Conservation (phyloP, 2,797 vertebrate species). For the Ceryle rudis region DNA sequence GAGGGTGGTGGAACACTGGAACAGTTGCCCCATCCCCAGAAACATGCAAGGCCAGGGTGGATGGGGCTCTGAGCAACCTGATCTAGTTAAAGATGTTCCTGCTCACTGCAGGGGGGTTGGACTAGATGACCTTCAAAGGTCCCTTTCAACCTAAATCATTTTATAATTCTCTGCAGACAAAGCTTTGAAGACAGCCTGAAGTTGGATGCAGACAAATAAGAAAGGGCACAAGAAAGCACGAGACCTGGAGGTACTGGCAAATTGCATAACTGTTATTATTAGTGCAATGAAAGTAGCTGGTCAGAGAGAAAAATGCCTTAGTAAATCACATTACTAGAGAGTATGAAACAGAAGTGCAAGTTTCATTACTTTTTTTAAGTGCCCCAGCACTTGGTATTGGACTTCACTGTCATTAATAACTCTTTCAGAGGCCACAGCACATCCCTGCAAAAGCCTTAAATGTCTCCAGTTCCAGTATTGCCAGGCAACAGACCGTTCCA, state of each 20-base stretch:
- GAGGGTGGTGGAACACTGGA: not conserved
- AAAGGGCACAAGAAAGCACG: not conserved
- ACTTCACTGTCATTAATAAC: not conserved
- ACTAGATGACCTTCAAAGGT: not conserved
- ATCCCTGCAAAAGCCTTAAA: not conserved
- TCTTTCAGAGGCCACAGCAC: not conserved
- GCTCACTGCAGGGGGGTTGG: not conserved
- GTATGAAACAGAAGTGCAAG: not conserved
- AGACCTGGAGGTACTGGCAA: not conserved
- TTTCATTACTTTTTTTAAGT: not conserved
- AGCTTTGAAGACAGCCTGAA: not conserved
- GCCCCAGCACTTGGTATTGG: not conserved
- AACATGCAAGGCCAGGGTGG: not conserved
- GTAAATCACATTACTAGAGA: not conserved
- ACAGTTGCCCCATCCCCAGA: not conserved
- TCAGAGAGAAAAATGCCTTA: not conserved
- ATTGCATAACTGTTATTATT: not conserved
- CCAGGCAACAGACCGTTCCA: not conserved
- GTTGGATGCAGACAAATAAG: not conserved
- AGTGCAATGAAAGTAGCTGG: not conserved
- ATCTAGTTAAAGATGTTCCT: not conserved
- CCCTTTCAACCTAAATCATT: not conserved
- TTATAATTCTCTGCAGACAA: not conserved
- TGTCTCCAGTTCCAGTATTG: not conserved
- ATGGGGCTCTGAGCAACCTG: not conserved